Evolutionary conservation across 2,888 invertebrate genomes (phyloP).

Genomic region (Willowsia nigromaculata): DNA sequence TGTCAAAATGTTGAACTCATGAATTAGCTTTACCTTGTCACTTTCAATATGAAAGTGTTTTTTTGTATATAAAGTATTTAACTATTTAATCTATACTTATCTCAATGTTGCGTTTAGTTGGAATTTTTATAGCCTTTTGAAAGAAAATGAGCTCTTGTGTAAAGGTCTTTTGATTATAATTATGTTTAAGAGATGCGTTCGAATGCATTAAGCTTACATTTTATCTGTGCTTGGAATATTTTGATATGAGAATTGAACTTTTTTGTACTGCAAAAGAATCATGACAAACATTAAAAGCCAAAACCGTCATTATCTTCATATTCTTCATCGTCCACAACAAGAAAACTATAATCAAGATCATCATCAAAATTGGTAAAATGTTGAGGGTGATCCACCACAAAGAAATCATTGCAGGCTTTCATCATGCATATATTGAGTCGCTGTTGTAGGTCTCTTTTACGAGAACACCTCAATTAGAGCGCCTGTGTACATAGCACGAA

Average conservation of each 20-base stretch:
- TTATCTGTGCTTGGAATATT: conserved; percentile 12
- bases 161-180: too few relatives aligned
- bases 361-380: conserved; percentile 23
- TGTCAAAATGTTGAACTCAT: conserved; percentile 58
- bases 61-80: not conserved
- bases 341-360: conserved; percentile 6
- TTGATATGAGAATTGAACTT: conserved; percentile 5
- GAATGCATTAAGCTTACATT: too few relatives aligned
- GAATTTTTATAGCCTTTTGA: too few relatives aligned
- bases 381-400: conserved; percentile 15
- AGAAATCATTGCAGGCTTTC: conserved; percentile 9
- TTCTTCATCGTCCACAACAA: not conserved
- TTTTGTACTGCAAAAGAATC: not conserved
- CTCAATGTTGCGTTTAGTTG: too few relatives aligned
- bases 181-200: too few relatives aligned
- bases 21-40: conserved; percentile 56
- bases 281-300: not conserved
- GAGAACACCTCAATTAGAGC: conserved; percentile 1
- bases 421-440: not conserved
- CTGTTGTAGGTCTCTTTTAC: not conserved
- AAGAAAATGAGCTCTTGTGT: too few relatives aligned
- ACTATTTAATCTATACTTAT: too few relatives aligned
- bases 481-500: too few relatives aligned
- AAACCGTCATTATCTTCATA: conserved; percentile 24
- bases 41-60: too few relatives aligned